phyloP scores from a whole-genome alignment of 2,113 vertebrate genomes.

The Tretioscincus oriximinensis region DNA sequence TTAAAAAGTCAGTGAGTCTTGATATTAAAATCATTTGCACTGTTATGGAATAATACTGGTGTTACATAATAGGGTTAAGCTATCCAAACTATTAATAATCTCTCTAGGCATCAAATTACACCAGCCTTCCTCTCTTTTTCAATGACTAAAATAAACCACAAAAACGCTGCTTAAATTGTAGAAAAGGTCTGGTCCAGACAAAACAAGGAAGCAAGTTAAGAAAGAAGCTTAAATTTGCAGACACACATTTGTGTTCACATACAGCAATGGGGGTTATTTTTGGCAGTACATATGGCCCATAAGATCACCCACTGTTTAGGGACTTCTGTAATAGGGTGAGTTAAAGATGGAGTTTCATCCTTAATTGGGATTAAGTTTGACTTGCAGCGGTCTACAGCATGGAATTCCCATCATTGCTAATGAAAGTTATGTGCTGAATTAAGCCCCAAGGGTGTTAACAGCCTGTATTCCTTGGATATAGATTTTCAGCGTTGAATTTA shows the following conservation, averaged over 20 bases:
- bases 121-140: conserved; percentile 6
- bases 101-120: conserved; percentile 71
- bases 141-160: conserved; percentile 53
- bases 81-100: conserved; percentile 73
- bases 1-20: conserved; percentile 62
- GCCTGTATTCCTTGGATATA: not conserved
- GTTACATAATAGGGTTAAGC: conserved; percentile 70
- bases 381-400: conserved; percentile 1
- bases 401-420: conserved; percentile 28
- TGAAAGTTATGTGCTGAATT: not conserved
- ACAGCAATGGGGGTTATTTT: conserved; percentile 12
- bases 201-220: conserved; percentile 45
- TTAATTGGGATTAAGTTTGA: conserved; percentile 3
- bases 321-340: conserved; percentile 25
- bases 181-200: conserved; percentile 59
- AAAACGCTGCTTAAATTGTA: conserved; percentile 48
- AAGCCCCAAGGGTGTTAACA: not conserved
- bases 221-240: conserved; percentile 40
- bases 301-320: conserved; percentile 54
- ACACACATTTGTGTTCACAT: conserved; percentile 24
- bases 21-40: conserved; percentile 63
- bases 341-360: conserved; percentile 51
- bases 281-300: conserved; percentile 65
- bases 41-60: conserved; percentile 72
- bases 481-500: conserved; percentile 3